Conservation (phyloP, 2,888 invertebrate species). For the Orthosia cruda region DNA sequence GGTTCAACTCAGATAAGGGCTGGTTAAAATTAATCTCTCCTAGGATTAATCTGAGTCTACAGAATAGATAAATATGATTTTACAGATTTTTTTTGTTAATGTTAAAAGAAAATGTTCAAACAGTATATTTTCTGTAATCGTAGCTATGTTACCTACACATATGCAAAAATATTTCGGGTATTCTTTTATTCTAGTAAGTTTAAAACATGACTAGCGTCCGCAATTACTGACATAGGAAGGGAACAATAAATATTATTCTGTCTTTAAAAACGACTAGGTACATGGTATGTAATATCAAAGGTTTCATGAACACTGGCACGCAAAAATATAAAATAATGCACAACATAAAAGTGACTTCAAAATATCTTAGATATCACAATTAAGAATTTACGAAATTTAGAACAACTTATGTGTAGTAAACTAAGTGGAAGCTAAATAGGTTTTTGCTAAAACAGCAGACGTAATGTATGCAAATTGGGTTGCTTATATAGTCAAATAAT, state of each 20-base stretch:
- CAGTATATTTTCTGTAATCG: not conserved
- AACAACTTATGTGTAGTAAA: not conserved
- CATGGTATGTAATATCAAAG: not conserved
- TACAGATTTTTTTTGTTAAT: not conserved
- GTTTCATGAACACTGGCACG: not conserved
- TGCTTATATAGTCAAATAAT: too few species aligned
- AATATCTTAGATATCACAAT: not conserved
- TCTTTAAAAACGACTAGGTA: not conserved
- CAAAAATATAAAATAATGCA: not conserved
- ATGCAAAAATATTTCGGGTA: not conserved
- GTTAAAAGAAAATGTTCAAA: not conserved
- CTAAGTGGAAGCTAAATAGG: not conserved
- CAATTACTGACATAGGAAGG: not conserved
- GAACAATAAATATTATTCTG: slow-evolving; percentile 9
- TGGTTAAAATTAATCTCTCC: not conserved
- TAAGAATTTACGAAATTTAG: not conserved
- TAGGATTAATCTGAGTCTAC: not conserved
- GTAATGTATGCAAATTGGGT: not conserved
- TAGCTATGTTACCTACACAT: not conserved
- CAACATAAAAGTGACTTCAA: not conserved
- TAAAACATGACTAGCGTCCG: not conserved
- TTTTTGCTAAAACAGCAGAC: not conserved
- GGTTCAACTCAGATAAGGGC: too few species aligned
- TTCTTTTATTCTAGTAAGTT: not conserved
- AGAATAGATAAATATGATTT: not conserved